phyloP scores from a whole-genome alignment of 2,113 vertebrate genomes.

The Zingel zingel region DNA sequence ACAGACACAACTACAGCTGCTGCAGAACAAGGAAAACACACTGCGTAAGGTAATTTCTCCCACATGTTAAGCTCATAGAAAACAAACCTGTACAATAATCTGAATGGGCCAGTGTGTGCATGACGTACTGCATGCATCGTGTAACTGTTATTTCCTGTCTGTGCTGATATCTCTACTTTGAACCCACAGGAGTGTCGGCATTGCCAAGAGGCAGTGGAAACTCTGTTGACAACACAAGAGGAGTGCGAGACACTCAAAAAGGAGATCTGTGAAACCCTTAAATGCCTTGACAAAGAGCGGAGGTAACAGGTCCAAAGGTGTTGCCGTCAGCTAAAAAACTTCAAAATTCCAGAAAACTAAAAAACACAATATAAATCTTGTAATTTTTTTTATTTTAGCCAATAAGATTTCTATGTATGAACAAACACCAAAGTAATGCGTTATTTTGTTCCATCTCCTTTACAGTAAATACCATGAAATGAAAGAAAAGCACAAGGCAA shows the following conservation, averaged over 20 bases:
- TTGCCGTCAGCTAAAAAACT: background rate
- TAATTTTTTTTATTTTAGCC: background rate
- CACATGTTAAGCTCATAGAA: too few species aligned
- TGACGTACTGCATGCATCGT: rapidly evolving
- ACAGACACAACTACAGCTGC: background rate
- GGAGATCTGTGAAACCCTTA: constrained; percentile 72
- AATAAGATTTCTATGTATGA: background rate
- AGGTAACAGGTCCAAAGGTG: constrained; percentile 45
- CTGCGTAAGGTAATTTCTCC: constrained; percentile 5
- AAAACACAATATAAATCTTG: background rate
- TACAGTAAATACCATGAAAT: constrained; percentile 70
- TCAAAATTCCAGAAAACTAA: background rate
- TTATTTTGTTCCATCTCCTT: background rate
- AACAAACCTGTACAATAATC: background rate
- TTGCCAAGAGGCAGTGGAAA: constrained; percentile 24
- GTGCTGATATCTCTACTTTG: background rate
- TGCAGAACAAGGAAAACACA: constrained; percentile 2
- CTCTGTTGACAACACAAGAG: constrained; percentile 35
- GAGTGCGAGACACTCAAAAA: constrained; percentile 61
- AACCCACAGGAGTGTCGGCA: constrained; percentile 31
- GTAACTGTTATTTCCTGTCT: background rate
- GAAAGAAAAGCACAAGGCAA: constrained; percentile 61
- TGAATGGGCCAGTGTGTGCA: background rate
- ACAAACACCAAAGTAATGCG: background rate
- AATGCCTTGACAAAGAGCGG: constrained; percentile 65